Evolutionary conservation across 2,113 vertebrate genomes (phyloP).

Genomic region (Scopus umbretta): DNA sequence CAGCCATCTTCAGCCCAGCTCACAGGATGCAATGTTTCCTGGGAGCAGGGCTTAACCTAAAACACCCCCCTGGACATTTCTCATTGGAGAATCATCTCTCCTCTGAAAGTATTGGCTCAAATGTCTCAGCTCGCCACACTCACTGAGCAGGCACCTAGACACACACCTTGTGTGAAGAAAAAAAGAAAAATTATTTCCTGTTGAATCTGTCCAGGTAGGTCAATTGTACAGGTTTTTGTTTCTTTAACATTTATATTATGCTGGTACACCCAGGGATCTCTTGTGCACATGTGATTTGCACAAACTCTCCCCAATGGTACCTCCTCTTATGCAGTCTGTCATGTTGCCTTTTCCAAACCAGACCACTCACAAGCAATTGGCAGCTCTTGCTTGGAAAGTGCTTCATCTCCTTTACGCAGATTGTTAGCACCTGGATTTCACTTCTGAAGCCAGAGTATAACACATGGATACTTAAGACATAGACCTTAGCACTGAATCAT

Average conservation of each 20-base stretch:
- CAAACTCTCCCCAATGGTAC: background rate
- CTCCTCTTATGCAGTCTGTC: background rate
- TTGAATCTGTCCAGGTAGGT: background rate
- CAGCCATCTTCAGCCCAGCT: background rate
- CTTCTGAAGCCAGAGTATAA: background rate
- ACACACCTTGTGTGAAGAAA: background rate
- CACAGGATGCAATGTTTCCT: background rate
- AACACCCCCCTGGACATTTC: background rate
- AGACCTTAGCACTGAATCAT: background rate
- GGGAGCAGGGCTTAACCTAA: background rate
- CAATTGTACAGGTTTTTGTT: background rate
- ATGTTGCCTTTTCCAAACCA: background rate
- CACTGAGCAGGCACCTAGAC: background rate
- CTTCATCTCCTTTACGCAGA: background rate
- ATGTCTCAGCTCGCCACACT: background rate
- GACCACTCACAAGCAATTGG: background rate
- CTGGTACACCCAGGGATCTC: background rate
- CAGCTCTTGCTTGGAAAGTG: background rate
- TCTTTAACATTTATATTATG: background rate
- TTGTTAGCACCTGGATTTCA: background rate
- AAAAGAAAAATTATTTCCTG: background rate
- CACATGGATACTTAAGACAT: background rate
- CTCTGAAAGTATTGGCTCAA: background rate
- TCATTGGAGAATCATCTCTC: background rate
- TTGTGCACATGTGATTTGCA: background rate